Base-by-base conservation (phyloP, 2,797 vertebrate species). In the Sparus aurata region DNA sequence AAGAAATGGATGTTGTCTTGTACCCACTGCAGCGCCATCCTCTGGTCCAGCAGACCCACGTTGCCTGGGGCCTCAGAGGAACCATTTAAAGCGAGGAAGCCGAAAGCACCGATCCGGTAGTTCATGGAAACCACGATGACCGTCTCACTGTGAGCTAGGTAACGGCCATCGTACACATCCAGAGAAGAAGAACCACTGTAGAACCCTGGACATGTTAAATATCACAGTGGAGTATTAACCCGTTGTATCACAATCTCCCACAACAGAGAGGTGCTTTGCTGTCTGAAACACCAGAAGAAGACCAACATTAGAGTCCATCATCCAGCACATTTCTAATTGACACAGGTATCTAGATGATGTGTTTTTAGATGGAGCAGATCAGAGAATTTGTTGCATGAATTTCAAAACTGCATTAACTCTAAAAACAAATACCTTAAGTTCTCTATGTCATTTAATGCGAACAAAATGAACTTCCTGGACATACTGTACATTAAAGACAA, bases 141-240 rank as follows among this genome's bases (percentile, higher is more conserved):
- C 0, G 94, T 95, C 89, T 99, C 97, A 0, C 89, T 92, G 82
- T 96, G 92, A 41, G 96, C 95, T 18, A 99, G 92, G 86, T 97
- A 98, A 1, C 97, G 96, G 0, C 98, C 97, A 6, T 98, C 97
- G 2, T 98, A 98, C 23, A 99, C 97, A 1, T 98, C 97, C 82
- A 99, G 86, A 0, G 98, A 98, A 2, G 97, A 95, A 0, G 97
- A 94, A 2, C 98, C 98, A 4, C 96, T 98, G 92, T 96, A 97
- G 93, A 98, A 98, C 0, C 93, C 91, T 94, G 70, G 5, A 82
- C 62, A 71, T 16, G 11, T 60, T 16, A 23, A 52, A 73, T 25
- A 62, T 16, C 27, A 74, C 1, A 73, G 20, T 15, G 12, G 2
- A 25, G 10, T 23, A 38, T 43, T 53, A 47, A 52, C 23, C 5